Evolutionary conservation across 2,113 vertebrate genomes (phyloP), one percentile per base, ranked within the genome.

Genomic region (Dunckerocampus dactyliophorus): DNA sequence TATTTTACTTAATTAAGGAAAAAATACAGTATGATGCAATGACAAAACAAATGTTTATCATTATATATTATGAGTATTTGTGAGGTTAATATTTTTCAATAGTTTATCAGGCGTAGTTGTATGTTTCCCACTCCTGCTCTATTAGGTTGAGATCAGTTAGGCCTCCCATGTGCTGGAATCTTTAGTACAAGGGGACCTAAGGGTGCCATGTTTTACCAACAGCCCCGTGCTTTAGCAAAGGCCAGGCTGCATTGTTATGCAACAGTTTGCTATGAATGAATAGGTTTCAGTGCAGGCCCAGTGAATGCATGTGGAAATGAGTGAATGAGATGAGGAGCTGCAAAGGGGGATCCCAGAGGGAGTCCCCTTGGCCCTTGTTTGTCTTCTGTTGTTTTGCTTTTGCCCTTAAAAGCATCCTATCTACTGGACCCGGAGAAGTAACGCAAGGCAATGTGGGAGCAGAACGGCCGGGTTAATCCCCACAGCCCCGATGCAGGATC

Each of bases 201-300:
- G 77, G 82, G 77, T 74, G 67, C 69, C 73, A 81, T 89, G 84
- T 87, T 91, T 87, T 85, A 86, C 87, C 84, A 88, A 82, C 82
- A 84, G 71, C 66, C 74, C 69, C 42, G 67, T 67, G 48, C 76
- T 69, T 48, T 49, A 37, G 73, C 70, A 75, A 85, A 84, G 80
- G 77, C 63, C 79, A 67, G 74, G 64, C 64, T 3, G 47, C 68
- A 85, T 88, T 89, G 83, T 91, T 89, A 89, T 82, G 83, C 81
- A 85, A 90, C 82, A 82, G 73, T 87, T 85, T 83, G 74, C 69
- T 47, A 15, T 65, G 67, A 59, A 79, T 88, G 84, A 90, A 88
- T 80, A 55, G 80, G 69, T 56, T 66, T 77, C 65, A 64, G 72
- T 65, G 42, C 55, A 75, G 64, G 59, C 47, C 65, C 45, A 53